A percentile compares a stretch with the other conserved stretches of the same genome.
Conservation (phyloP, 2,113 vertebrate genomes). For the Numenius arquata region DNA sequence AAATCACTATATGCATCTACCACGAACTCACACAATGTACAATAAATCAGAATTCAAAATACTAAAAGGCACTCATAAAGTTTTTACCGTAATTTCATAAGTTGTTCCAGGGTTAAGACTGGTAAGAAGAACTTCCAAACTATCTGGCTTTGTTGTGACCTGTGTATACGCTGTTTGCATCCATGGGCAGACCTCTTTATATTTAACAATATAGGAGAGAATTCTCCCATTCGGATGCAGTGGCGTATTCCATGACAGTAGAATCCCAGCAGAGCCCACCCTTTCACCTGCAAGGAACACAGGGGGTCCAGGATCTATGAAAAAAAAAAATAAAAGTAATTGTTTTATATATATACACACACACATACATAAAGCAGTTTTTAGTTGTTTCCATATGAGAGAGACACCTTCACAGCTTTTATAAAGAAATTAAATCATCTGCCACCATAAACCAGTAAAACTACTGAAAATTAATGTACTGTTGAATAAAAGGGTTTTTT, state of each 20-base stretch:
- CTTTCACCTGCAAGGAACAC: constrained; percentile 83
- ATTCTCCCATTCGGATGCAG: constrained; percentile 77
- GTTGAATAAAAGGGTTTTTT: not conserved
- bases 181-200: constrained; percentile 94
- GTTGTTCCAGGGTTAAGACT: constrained; percentile 90
- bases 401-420: not conserved
- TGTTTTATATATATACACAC: not conserved
- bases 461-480: not conserved
- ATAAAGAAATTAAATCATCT: not conserved
- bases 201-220: constrained; percentile 85
- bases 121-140: constrained; percentile 88
- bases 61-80: not conserved
- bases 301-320: constrained; percentile 82
- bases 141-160: constrained; percentile 78
- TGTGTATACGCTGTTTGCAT: constrained; percentile 83
- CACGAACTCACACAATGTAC: not conserved
- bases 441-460: not conserved
- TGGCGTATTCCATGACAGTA: constrained; percentile 87
- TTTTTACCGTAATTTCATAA: constrained; percentile 90
- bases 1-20: not conserved
- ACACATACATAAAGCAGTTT: not conserved
- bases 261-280: constrained; percentile 93
- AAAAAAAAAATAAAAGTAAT: not conserved
- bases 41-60: not conserved
- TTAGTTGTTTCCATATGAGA: not conserved